These are phyloP conservation scores for Neuroterus valhalla DNA, from an alignment of 1,140 invertebrate species.

Conservation along the genomic window DNA sequence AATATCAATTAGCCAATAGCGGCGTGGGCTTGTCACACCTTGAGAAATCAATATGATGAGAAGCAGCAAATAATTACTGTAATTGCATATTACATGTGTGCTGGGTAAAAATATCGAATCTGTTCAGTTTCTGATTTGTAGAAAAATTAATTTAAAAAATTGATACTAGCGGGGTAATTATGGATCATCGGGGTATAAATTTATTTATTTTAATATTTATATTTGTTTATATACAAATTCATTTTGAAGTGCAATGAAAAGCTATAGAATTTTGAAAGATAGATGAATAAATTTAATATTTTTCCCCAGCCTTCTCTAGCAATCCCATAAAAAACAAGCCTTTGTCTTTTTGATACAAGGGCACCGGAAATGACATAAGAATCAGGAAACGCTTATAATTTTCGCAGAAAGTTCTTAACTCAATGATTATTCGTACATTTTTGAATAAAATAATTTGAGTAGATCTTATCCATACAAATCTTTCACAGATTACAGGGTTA, in stretches of 20 bases:
- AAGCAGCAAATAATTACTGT: neutral
- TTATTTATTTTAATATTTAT: no score
- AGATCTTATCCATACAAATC: no score
- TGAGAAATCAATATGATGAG: neutral
- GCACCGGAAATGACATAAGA: constrained; percentile 12
- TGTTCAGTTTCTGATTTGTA: neutral
- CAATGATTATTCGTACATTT: no score
- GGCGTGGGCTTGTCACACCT: neutral
- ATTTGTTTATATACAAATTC: no score
- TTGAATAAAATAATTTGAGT: no score
- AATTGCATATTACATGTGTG: neutral
- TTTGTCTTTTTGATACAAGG: neutral
- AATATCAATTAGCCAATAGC: constrained; percentile 12
- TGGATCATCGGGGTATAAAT: no score
- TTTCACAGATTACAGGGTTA: no score
- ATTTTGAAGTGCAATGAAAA: no score
- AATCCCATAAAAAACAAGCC: neutral
- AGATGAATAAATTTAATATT: neutral
- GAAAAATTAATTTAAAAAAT: neutral
- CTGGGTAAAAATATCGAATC: neutral
- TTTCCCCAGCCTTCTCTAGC: neutral
- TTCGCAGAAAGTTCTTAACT: no score
- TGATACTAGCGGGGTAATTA: no score
- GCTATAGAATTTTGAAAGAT: no score
- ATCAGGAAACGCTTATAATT: neutral